Percentiles rank a stretch among this genome's conserved stretches.
phyloP scores from a whole-genome alignment of 2,888 invertebrate species.

The Rhagonycha lutea region DNA sequence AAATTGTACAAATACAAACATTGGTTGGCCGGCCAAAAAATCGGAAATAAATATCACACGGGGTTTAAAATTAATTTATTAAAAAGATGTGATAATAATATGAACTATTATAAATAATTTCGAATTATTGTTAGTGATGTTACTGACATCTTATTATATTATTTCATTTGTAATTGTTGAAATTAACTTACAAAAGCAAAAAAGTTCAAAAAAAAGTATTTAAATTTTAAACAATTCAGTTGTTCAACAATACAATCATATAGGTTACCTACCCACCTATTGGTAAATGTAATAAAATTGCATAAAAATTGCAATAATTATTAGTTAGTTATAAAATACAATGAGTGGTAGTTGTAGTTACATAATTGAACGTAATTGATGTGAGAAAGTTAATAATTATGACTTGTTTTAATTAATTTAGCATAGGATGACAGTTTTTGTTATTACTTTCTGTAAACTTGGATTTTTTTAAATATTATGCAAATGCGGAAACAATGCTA shows the following conservation, averaged over 20 bases:
- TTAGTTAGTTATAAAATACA: not conserved
- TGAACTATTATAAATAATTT: too few species aligned
- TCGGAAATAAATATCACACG: not conserved
- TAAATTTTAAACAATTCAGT: too few species aligned
- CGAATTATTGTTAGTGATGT: too few species aligned
- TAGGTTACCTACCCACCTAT: too few species aligned
- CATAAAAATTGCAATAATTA: not conserved
- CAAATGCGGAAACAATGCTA: not conserved
- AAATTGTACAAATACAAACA: too few species aligned
- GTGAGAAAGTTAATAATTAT: not conserved
- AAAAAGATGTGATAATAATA: not conserved
- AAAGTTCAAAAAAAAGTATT: too few species aligned
- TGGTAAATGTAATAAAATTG: not conserved
- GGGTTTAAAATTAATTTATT: not conserved
- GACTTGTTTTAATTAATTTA: not conserved
- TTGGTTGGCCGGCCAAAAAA: not conserved
- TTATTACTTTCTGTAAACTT: not conserved
- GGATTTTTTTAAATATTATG: not conserved
- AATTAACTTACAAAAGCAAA: too few species aligned
- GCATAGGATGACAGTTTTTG: not conserved
- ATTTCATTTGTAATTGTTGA: too few species aligned
- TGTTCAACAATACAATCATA: too few species aligned
- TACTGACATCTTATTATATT: too few species aligned
- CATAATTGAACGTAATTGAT: not conserved
- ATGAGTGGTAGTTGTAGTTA: not conserved